Evolutionary conservation across 1,140 invertebrate species (phyloP), one percentile per base, ranked within the genome.

Genomic region (Conus ventricosus): DNA sequence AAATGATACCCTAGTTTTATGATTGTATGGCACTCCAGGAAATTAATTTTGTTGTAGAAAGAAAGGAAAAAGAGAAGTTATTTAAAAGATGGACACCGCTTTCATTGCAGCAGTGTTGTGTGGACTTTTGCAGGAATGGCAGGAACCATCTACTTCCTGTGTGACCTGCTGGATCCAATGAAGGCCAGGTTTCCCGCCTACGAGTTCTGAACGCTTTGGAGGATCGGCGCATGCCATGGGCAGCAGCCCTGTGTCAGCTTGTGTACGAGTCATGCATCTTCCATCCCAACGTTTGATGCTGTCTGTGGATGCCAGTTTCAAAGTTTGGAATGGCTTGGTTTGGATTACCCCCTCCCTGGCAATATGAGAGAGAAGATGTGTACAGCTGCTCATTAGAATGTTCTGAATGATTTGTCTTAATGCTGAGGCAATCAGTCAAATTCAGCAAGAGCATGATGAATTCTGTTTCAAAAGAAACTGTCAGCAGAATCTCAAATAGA

Each of bases 131-230:
- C 90, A 95, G 95, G 98, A 63, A 91, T 96, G 89, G 95, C 95
- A 57, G 95, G 96, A 27, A 96, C 97, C 8, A 96, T 97, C 91
- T 97, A 97, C 92, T 96, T 97, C 87, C 94, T 97, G 15, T 92
- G 96, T 57, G 97, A 97, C 92, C 91, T 97, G 7, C 93, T 96
- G 80, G 92, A 96, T 84, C 96, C 97, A 23, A 75, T 92, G 75
- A 93, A 95, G 10, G 96, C 97, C 2, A 96, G 96, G 94, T 97
- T 98, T 94, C 97, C 97, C 60, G 95, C 93, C 20, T 96, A 96
- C 92, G 92, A 95, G 89, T 88, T 93, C 76, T 87, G 85, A 87
- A 80, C 53, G 17, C 71, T 39, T 39, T 39, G 39, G 39, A 39
- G 39, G 39, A 67, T 13, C 60, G 20, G 11, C 4, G 11, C 13